Conservation (phyloP, 2,797 vertebrate genomes). For the Botia kubotai region DNA sequence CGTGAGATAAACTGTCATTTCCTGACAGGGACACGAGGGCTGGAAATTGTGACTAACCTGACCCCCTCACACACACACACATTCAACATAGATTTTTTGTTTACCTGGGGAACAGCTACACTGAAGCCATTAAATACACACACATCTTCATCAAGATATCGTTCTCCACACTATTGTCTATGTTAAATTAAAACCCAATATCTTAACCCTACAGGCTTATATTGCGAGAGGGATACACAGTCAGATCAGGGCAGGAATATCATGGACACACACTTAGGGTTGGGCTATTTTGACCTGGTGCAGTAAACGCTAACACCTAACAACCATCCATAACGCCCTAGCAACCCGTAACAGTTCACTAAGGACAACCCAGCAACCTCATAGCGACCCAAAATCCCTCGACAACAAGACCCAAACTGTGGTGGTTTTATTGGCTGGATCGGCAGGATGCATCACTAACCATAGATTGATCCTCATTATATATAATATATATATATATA, state of each 20-base stretch:
- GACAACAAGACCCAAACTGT: background rate
- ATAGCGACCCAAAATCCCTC: background rate
- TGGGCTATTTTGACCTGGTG: no score
- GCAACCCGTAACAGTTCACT: background rate
- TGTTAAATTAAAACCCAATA: no score
- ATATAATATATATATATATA: no score
- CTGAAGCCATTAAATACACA: no score
- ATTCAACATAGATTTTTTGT: background rate
- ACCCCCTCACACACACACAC: background rate
- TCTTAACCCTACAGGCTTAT: no score
- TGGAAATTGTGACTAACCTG: constrained; percentile 8
- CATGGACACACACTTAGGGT: no score
- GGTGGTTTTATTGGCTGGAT: background rate
- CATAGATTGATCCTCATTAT: background rate
- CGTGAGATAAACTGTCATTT: constrained; percentile 43
- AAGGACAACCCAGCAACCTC: background rate
- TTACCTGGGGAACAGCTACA: background rate
- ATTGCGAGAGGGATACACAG: no score
- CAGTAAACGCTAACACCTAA: background rate
- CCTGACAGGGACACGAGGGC: constrained; percentile 48
- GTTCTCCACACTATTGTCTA: no score
- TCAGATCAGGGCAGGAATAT: no score
- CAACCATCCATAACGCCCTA: background rate
- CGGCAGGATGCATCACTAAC: background rate
- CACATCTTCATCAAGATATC: no score